A percentile compares a stretch with the other conserved stretches of the same genome.
Evolutionary conservation across 2,888 invertebrate species (phyloP).

Genomic region (Drosophila birchii): DNA sequence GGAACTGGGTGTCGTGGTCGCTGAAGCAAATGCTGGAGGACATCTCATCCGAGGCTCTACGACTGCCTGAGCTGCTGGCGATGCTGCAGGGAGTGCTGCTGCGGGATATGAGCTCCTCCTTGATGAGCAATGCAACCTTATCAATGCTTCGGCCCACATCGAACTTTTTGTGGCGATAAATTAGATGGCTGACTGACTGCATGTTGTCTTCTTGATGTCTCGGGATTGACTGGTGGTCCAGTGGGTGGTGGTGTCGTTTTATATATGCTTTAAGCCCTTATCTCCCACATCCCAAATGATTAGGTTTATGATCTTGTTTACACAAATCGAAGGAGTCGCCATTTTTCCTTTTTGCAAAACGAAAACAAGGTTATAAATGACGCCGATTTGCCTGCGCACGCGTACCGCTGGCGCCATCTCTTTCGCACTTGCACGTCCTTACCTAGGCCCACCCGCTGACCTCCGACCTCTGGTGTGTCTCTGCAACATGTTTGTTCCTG

Average conservation of each 20-base stretch:
- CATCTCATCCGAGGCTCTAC: constrained; percentile 32
- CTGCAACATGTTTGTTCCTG: constrained; percentile 67
- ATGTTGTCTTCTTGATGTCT: constrained; percentile 31
- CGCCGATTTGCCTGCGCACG: constrained; percentile 35
- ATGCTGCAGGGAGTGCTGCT: constrained; percentile 38
- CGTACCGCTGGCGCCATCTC: constrained; percentile 10
- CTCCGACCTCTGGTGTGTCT: constrained; percentile 49
- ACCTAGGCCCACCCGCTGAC: constrained; percentile 50
- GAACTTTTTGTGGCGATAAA: constrained; percentile 80
- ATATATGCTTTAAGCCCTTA: constrained; percentile 46
- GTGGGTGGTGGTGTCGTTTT: constrained; percentile 27
- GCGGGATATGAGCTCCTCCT: constrained; percentile 51
- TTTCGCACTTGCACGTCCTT: constrained; percentile 25
- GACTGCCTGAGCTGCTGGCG: constrained; percentile 4
- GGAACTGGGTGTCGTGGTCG: constrained; percentile 28
- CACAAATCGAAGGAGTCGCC: constrained; percentile 42
- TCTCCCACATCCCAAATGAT: constrained; percentile 40
- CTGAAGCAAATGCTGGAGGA: constrained; percentile 55
- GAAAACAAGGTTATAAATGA: constrained; percentile 68
- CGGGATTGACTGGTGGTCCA: constrained; percentile 60
- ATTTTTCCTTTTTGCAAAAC: constrained; percentile 62
- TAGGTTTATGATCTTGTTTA: constrained; percentile 70
- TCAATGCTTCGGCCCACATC: constrained; percentile 53
- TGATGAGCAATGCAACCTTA: constrained; percentile 41
- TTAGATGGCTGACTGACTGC: constrained; percentile 25